These are phyloP conservation scores for Diadophis punctatus DNA, from an alignment of 2,113 vertebrate species.

Conservation along the genomic window DNA sequence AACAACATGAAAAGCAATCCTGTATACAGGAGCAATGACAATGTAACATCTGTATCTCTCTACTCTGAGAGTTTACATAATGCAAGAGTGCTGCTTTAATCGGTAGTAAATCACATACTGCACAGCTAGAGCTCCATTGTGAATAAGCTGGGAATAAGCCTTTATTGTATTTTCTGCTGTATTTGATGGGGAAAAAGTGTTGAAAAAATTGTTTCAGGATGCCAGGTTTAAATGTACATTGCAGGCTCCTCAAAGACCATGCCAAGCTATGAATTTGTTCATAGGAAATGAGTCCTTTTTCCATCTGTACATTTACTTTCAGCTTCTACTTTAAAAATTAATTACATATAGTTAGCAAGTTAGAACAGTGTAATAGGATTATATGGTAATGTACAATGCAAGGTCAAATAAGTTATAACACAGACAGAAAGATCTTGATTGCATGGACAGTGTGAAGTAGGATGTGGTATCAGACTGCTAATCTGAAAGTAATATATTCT, in stretches of 20 bases:
- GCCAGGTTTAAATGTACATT: not conserved
- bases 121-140: not conserved
- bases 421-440: not conserved
- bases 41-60: not conserved
- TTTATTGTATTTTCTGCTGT: not conserved
- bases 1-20: not conserved
- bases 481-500: not conserved
- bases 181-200: not conserved
- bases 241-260: not conserved
- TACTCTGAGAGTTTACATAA: not conserved
- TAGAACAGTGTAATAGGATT: not conserved
- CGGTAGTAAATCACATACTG: not conserved
- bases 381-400: not conserved
- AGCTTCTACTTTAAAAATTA: conserved; percentile 17
- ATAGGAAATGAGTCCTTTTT: conserved; percentile 7
- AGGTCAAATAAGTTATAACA: not conserved
- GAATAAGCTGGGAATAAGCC: not conserved
- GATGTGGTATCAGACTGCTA: not conserved
- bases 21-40: not conserved
- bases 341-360: not conserved
- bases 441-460: not conserved
- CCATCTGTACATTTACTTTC: not conserved
- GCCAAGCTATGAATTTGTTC: not conserved
- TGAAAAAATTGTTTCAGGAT: not conserved
- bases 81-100: not conserved